These are phyloP conservation scores for Vanessa cardui DNA, from an alignment of 2,888 invertebrate species.

Conservation along the genomic window DNA sequence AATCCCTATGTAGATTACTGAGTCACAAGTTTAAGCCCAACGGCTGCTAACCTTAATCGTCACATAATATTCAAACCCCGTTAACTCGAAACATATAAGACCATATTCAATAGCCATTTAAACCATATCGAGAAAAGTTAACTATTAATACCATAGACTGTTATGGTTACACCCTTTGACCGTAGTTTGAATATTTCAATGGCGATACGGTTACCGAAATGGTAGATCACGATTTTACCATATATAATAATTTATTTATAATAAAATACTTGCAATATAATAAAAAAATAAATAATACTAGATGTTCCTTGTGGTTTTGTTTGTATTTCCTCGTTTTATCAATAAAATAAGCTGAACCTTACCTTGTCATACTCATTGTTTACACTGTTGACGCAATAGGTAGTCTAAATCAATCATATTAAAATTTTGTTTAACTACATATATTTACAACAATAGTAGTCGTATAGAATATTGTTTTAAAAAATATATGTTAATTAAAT, in stretches of 20 bases:
- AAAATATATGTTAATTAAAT: no score
- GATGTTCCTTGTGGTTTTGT: no score
- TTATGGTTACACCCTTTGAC: conserved; percentile 60
- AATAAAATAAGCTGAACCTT: no score
- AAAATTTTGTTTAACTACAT: no score
- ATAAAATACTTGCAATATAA: no score
- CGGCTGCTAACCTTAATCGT: conserved; percentile 18
- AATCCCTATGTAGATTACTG: background rate
- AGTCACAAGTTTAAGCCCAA: conserved; percentile 5
- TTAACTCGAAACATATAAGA: conserved; percentile 17
- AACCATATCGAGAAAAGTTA: conserved; percentile 45
- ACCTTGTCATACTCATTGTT: no score
- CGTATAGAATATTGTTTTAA: no score
- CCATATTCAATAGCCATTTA: conserved; percentile 27
- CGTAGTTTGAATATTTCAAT: conserved; percentile 50
- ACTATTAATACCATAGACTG: conserved; percentile 60
- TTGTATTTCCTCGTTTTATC: no score
- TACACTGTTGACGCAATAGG: no score
- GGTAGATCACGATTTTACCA: conserved; percentile 46
- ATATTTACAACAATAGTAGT: no score
- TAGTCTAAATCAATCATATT: no score
- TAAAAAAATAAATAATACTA: background rate
- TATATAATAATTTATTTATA: conserved; percentile 34
- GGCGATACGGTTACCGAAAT: conserved; percentile 43
- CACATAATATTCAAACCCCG: conserved; percentile 8